These are phyloP conservation scores for Theocolax elegans DNA, from an alignment of 1,140 invertebrate genomes.

Conservation along the genomic window DNA sequence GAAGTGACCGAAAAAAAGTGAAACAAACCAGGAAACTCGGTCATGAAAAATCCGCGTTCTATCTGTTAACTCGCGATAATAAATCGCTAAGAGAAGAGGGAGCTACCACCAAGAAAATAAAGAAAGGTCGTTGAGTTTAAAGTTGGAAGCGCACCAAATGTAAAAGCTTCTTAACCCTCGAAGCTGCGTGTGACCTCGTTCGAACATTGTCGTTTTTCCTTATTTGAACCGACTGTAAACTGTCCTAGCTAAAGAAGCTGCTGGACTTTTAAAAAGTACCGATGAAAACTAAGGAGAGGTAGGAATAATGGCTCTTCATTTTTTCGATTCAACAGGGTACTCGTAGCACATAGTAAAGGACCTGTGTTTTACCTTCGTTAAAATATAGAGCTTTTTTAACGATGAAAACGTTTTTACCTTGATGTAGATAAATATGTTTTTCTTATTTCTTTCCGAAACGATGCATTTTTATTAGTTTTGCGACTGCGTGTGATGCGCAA, in stretches of 20 bases:
- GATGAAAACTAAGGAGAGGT: neutral
- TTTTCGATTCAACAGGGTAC: neutral
- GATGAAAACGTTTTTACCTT: too few species aligned
- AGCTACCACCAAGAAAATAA: neutral
- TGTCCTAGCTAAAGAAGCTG: neutral
- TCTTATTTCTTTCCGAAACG: too few species aligned
- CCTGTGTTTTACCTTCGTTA: too few species aligned
- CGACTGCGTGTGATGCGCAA: too few species aligned
- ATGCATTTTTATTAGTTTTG: too few species aligned
- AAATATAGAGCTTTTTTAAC: too few species aligned
- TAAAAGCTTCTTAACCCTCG: slow-evolving; percentile 45
- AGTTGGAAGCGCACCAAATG: slow-evolving; percentile 52
- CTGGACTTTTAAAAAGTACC: neutral
- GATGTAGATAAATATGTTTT: too few species aligned
- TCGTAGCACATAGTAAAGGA: too few species aligned
- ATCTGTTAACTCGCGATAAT: slow-evolving; percentile 2
- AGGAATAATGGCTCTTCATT: neutral
- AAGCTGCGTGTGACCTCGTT: slow-evolving; percentile 37
- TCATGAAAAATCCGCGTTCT: too few species aligned
- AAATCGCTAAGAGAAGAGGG: neutral
- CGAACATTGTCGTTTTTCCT: slow-evolving; percentile 2
- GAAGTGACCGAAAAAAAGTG: neutral
- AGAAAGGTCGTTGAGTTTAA: neutral
- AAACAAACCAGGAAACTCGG: neutral
- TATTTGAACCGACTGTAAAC: slow-evolving; percentile 14